Evolutionary conservation across 1,140 invertebrate genomes (phyloP), one percentile per base, ranked within the genome.

Genomic region (Stegodyphus mimosarum): DNA sequence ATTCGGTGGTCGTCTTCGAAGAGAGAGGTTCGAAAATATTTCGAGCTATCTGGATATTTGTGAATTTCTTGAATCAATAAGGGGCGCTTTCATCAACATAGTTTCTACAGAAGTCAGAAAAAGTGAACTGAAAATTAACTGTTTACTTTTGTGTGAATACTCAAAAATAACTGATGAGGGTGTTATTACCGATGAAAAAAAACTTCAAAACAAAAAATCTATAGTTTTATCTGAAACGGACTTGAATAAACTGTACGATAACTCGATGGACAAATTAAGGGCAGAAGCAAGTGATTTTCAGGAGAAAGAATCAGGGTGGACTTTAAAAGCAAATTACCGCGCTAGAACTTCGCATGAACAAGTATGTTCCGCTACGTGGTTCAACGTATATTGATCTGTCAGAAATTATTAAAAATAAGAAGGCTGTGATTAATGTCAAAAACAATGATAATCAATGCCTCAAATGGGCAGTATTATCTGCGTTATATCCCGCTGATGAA

Each of bases 361-460:
- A 67, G n/a, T 67, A 67, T n/a, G n/a, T 15, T 67, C 64, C 64
- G 11, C n/a, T 67, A n/a, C 18, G 49, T 48, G 71, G 72, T 17
- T 53, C 51, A 52, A 53, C 51, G 6, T 75, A 17, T 49, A 75
- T 75, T 18, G 72, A 75, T 2, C 51, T 75, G 7, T 51, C 50
- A 13, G 5, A 52, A 10, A 6, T 18, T 10, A 52, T 74, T 18
- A 33, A 52, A 10, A 18, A 6, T 74, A 74, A 74, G 33, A 52
- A 52, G 33, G 49, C 72, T n/a, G 72, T 74, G 7, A 17, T 74
- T 15, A 74, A 74, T 49, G 50, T 75, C 11, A 6, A 75, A 75
- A 75, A 75, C 53, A 33, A 52, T 71, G 33, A 71, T 33, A 60
- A 53, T 60, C 17, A 72, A 3, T 81, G 78, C 64, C 71, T 81